phyloP scores from a whole-genome alignment of 2,888 invertebrate genomes.

The Alloscopus bannaensis region DNA sequence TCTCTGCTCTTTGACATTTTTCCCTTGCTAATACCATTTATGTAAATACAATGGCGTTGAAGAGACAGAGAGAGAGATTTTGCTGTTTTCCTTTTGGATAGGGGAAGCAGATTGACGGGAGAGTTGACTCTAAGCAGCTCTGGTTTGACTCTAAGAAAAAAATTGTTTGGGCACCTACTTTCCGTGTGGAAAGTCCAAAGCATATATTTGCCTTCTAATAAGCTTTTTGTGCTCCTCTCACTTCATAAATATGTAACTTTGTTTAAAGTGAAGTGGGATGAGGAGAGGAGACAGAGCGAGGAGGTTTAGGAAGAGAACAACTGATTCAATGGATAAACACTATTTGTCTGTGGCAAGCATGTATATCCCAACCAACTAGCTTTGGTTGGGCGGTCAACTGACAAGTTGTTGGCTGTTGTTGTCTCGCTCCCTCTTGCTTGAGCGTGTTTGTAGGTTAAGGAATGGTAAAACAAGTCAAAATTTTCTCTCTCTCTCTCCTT shows the following conservation, averaged over 20 bases:
- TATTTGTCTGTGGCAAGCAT: background rate
- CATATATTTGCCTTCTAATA: background rate
- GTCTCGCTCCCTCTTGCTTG: too few relatives aligned
- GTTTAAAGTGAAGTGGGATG: constrained; percentile 36
- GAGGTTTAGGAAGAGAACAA: constrained; percentile 15
- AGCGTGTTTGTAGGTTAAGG: background rate
- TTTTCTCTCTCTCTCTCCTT: constrained; percentile 5
- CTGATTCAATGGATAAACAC: background rate
- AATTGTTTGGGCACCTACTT: too few relatives aligned
- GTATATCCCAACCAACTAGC: background rate
- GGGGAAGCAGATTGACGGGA: constrained; percentile 28
- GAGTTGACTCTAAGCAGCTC: background rate
- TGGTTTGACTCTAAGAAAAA: too few relatives aligned
- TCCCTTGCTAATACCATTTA: background rate
- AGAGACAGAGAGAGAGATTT: background rate
- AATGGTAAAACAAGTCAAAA: background rate
- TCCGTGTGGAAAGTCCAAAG: too few relatives aligned
- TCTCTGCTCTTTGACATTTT: constrained; percentile 4
- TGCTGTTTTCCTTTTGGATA: constrained; percentile 5
- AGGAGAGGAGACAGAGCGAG: constrained; percentile 10
- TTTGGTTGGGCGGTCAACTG: constrained; percentile 30
- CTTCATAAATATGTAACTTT: constrained; percentile 33
- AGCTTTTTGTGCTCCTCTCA: background rate
- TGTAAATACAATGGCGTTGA: background rate
- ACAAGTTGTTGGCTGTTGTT: constrained; percentile 47